phyloP scores from a whole-genome alignment of 2,797 vertebrate species.

The Syndactyla subalaris region DNA sequence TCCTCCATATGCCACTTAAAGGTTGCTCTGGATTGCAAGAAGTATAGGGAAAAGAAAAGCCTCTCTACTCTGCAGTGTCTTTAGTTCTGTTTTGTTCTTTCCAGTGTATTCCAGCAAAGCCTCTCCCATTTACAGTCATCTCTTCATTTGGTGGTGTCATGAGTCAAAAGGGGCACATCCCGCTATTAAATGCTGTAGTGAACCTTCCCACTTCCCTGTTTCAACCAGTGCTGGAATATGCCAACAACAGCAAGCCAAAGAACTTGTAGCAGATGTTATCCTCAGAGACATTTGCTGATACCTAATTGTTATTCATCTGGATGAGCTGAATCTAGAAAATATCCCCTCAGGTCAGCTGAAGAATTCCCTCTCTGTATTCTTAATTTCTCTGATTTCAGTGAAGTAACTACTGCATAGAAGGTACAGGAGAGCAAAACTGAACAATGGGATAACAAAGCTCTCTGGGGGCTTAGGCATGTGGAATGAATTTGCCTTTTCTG shows the following conservation, averaged over 20 bases:
- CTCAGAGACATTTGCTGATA: background rate
- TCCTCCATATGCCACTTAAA: background rate
- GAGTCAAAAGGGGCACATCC: background rate
- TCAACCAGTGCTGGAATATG: background rate
- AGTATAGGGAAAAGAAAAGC: background rate
- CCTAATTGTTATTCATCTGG: background rate
- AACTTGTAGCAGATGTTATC: background rate
- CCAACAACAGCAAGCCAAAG: background rate
- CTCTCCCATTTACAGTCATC: background rate
- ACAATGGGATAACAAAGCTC: background rate
- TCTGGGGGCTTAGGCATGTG: background rate
- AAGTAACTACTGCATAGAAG: background rate
- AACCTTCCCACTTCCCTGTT: background rate
- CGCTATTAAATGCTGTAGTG: background rate
- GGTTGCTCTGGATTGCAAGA: background rate
- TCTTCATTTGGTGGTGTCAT: background rate
- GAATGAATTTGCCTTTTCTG: background rate
- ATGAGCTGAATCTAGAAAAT: background rate
- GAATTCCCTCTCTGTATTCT: background rate
- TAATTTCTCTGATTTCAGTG: background rate
- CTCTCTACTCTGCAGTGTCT: background rate
- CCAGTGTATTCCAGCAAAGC: background rate
- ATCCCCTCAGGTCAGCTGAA: background rate
- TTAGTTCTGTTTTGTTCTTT: background rate
- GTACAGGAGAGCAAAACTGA: background rate